Evolutionary conservation across 2,888 invertebrate species (phyloP).

Genomic region (Poecilus cupreus): DNA sequence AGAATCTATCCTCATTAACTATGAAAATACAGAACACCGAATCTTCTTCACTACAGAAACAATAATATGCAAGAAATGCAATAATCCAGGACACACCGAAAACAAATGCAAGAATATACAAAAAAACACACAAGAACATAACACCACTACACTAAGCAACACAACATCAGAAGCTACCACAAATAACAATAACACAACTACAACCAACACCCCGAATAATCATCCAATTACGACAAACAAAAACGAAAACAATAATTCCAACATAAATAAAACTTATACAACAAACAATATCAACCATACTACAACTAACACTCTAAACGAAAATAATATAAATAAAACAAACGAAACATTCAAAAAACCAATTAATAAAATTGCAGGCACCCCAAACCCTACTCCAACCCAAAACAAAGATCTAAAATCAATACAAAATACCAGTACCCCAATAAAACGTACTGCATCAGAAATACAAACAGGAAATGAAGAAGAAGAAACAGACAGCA

Average conservation of each 20-base stretch:
- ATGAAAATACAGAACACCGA: constrained; percentile 1
- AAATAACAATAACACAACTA: neutral
- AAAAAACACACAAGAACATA: neutral
- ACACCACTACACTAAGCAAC: neutral
- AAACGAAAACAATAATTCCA: neutral
- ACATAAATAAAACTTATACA: neutral
- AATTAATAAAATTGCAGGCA: neutral
- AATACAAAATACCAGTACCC: neutral
- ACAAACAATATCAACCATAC: neutral
- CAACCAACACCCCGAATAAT: neutral
- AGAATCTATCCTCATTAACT: neutral
- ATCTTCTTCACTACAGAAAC: neutral
- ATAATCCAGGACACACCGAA: neutral
- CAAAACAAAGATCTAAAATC: neutral
- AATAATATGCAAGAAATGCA: constrained; percentile 9
- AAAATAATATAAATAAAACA: neutral
- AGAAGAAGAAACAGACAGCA: neutral
- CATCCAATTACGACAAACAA: neutral
- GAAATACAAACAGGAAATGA: neutral
- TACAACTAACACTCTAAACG: neutral
- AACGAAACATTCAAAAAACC: neutral
- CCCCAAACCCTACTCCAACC: neutral
- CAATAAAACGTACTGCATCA: neutral
- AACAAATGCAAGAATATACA: neutral
- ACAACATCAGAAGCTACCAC: no score